Evolutionary conservation across 1,140 invertebrate species (phyloP), one percentile per base, ranked within the genome.

Genomic region (Orius insidiosus): DNA sequence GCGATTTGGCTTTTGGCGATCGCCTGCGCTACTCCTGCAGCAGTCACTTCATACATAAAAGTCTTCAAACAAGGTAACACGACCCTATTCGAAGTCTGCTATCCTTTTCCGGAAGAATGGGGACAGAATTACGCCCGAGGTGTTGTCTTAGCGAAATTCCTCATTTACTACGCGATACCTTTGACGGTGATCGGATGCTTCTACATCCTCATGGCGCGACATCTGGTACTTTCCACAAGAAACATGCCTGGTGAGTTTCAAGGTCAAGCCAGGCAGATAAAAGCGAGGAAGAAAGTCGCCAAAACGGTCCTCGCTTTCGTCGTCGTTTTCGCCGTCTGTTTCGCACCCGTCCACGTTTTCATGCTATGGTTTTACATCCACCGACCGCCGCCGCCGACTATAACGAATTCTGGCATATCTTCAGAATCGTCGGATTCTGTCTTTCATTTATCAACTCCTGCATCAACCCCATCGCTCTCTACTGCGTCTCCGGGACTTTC

Each of bases 281-380:
- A 66, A 43, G 69, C 71, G 1, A 54, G 72, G 13, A 67, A 70
- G 53, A 70, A 90, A 62, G 85, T 94, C 0, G 88, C 87, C 2
- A 82, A 85, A 58, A 86, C 92, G 72, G 88, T 95, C 6, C 70
- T 95, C n/a, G 77, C 83, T 24, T 92, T 95, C 61, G 84, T 94
- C n/a, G 70, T 92, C 19, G 76, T 95, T 37, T 95, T 96, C 62
- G 78, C 87, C 56, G 67, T 89, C 13, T 95, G 90, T 58, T 95
- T 92, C 65, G 69, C 92, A 43, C 84, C 86, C 1, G 75, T 77
- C 59, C 87, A 90, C 62, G 71, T 76, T 1, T 87, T 86, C 53
- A 74, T 84, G 60, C 60, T 94, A 43, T 88, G 89, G 81, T 93
- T 82, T 58, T 76, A 89, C 58, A 75, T 84, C 49, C 72, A 78